A percentile compares a stretch with the other conserved stretches of the same genome.
Conservation (phyloP, 2,113 vertebrate genomes). For the Bos javanicus region DNA sequence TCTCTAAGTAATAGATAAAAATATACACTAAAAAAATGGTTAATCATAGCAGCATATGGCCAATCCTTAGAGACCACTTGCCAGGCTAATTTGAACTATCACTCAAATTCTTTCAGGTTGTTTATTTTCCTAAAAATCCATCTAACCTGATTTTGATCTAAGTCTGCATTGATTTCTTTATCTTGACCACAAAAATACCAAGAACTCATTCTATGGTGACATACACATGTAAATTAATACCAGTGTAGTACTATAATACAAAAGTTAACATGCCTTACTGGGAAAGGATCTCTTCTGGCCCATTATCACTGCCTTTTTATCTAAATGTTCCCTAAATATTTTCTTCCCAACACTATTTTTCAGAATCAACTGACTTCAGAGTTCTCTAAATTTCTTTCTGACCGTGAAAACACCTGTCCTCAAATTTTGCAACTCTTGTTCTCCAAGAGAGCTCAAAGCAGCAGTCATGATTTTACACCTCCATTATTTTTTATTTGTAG, state of each 20-base stretch:
- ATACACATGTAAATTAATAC: neutral
- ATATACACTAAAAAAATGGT: neutral
- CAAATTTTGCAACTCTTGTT: neutral
- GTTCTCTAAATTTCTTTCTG: neutral
- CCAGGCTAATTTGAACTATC: neutral
- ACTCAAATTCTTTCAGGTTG: neutral
- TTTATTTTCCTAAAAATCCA: conserved; percentile 3
- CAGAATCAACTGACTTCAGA: neutral
- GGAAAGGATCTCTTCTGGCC: neutral
- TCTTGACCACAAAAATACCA: neutral
- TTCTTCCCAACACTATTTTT: neutral
- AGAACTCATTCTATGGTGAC: neutral
- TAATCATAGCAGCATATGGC: neutral
- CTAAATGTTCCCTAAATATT: neutral
- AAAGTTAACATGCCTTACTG: neutral
- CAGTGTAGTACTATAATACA: neutral
- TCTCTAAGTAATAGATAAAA: neutral
- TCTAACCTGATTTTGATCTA: neutral
- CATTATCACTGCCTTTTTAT: neutral
- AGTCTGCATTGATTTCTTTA: neutral
- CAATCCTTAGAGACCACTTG: neutral
- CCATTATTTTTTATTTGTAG: neutral
- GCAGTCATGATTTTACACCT: neutral
- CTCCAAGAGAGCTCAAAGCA: neutral
- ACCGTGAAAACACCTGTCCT: neutral